Conservation (phyloP, 1,140 invertebrate genomes). For the Ridgeia piscesae region DNA sequence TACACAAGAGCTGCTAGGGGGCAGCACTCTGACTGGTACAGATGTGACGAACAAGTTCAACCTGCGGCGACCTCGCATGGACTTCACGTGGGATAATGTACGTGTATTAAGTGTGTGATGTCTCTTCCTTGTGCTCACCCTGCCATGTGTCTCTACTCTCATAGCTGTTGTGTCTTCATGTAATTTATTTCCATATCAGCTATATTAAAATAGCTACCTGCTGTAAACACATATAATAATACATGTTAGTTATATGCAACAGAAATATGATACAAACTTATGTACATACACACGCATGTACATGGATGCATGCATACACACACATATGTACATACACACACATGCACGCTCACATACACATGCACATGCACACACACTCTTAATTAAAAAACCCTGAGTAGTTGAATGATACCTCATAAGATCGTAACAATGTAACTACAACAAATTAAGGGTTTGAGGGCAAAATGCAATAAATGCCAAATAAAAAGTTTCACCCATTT, state of each 20-base stretch:
- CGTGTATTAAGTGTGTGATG: slow-evolving; percentile 66
- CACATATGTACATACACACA: neutral
- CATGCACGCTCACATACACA: too few relatives aligned
- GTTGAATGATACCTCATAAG: too few relatives aligned
- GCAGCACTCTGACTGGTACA: slow-evolving; percentile 75
- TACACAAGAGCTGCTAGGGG: slow-evolving; percentile 75
- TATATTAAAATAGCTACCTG: neutral
- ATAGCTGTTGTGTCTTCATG: neutral
- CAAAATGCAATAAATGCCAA: too few relatives aligned
- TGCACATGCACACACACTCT: too few relatives aligned
- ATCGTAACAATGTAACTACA: too few relatives aligned
- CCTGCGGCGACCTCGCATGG: slow-evolving; percentile 84
- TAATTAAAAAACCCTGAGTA: too few relatives aligned
- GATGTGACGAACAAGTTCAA: slow-evolving; percentile 85
- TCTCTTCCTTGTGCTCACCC: neutral
- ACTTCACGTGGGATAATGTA: slow-evolving; percentile 92
- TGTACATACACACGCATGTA: too few relatives aligned
- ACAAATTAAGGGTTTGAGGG: too few relatives aligned
- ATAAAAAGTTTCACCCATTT: too few relatives aligned
- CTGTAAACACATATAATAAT: neutral
- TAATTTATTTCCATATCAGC: neutral
- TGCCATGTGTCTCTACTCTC: neutral
- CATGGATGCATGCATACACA: neutral
- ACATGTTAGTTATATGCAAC: neutral
- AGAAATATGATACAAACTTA: too few relatives aligned